Evolutionary conservation across 1,140 invertebrate genomes (phyloP).

Genomic region (Pseudobourletiella spinata): DNA sequence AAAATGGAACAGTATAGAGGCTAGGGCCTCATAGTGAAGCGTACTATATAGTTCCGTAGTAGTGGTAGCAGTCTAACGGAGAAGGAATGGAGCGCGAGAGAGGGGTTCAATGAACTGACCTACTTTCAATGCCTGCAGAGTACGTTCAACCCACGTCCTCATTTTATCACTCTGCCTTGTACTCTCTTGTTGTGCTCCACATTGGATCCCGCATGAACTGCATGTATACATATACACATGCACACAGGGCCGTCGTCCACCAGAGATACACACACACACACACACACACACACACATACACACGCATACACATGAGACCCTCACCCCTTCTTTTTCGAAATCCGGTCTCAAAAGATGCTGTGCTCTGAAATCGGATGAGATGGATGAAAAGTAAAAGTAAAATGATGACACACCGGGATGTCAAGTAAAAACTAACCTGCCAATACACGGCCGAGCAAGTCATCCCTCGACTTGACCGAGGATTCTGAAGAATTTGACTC

Average conservation of each 20-base stretch:
- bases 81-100: neutral
- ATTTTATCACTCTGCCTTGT: neutral
- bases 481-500: conserved; percentile 6
- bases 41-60: neutral
- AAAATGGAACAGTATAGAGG: neutral
- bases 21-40: too few relatives aligned
- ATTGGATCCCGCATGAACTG: too few relatives aligned
- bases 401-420: neutral
- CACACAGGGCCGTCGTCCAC: too few relatives aligned
- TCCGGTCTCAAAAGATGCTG: too few relatives aligned
- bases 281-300: too few relatives aligned
- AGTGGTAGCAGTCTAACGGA: too few relatives aligned
- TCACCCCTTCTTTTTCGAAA: too few relatives aligned
- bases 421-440: conserved; percentile 4
- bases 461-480: conserved; percentile 3
- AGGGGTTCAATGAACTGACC: conserved; percentile 9
- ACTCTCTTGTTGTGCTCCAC: neutral
- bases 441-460: conserved; percentile 1
- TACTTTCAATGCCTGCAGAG: conserved; percentile 9
- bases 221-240: too few relatives aligned
- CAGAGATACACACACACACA: too few relatives aligned
- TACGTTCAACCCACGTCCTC: conserved; percentile 6
- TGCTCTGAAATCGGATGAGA: neutral
- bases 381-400: neutral
- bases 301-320: too few relatives aligned